Evolutionary conservation across 2,113 vertebrate species (phyloP).

Genomic region (Myrmecobius fasciatus): DNA sequence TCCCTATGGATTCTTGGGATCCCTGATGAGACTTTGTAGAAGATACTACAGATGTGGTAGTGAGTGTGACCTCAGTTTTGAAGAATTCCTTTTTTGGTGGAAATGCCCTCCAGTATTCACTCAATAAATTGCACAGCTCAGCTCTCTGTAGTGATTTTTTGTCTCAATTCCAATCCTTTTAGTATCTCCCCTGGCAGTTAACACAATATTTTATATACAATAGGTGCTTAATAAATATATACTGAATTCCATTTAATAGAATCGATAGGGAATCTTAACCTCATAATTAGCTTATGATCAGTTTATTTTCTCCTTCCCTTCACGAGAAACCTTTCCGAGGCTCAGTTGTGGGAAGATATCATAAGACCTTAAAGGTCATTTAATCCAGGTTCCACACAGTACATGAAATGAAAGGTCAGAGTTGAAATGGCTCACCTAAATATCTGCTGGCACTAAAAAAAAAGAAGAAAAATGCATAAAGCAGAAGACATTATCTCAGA

Average conservation of each 20-base stretch:
- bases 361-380: background rate
- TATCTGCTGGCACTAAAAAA: background rate
- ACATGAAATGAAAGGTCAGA: background rate
- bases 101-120: background rate
- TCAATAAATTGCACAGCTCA: background rate
- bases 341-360: background rate
- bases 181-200: background rate
- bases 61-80: background rate
- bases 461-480: background rate
- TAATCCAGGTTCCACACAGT: background rate
- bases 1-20: background rate
- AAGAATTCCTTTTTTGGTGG: background rate
- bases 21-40: background rate
- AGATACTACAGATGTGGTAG: background rate
- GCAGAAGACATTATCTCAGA: background rate
- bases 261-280: background rate
- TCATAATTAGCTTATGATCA: background rate
- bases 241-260: background rate
- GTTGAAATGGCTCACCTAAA: background rate
- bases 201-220: background rate
- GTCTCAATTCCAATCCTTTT: background rate
- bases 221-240: background rate
- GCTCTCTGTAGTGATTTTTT: background rate
- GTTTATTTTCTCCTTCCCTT: background rate
- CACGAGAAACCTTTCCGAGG: background rate